Evolutionary conservation across 2,888 invertebrate species (phyloP).

Genomic region (Branchipolynoe longqiensis): DNA sequence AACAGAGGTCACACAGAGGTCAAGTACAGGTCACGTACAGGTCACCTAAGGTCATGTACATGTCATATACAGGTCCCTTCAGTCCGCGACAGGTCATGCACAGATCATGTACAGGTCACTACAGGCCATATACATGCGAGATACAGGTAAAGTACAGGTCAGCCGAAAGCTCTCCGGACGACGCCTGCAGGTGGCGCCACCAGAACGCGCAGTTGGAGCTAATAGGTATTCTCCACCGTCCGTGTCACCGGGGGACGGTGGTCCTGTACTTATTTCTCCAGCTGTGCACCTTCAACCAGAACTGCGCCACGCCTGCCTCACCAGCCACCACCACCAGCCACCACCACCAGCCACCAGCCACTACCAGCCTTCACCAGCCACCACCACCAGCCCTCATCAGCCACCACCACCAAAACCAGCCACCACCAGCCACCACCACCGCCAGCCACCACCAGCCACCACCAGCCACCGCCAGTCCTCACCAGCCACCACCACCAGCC

Average conservation of each 20-base stretch:
- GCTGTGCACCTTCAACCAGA: conserved; percentile 23
- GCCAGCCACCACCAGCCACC: not conserved
- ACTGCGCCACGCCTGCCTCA: not conserved
- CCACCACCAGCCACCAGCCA: not conserved
- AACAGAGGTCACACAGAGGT: too few relatives aligned
- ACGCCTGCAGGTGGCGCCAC: not conserved
- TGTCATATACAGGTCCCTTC: too few relatives aligned
- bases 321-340: not conserved
- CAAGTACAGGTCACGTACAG: too few relatives aligned
- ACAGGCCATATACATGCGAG: too few relatives aligned
- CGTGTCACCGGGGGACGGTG: conserved; percentile 5
- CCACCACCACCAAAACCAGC: not conserved
- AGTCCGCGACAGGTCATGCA: too few relatives aligned
- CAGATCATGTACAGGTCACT: too few relatives aligned
- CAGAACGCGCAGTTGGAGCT: conserved; percentile 18
- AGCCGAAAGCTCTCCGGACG: too few relatives aligned
- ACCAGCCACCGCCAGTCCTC: not conserved
- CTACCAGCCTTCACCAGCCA: not conserved
- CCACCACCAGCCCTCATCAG: not conserved
- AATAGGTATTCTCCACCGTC: conserved; percentile 58
- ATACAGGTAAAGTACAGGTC: too few relatives aligned
- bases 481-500: not conserved
- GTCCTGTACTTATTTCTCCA: conserved; percentile 45
- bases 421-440: not conserved
- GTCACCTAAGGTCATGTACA: too few relatives aligned